These are phyloP conservation scores for Ranitomeya variabilis DNA, from an alignment of 2,113 vertebrate genomes.

Conservation along the genomic window DNA sequence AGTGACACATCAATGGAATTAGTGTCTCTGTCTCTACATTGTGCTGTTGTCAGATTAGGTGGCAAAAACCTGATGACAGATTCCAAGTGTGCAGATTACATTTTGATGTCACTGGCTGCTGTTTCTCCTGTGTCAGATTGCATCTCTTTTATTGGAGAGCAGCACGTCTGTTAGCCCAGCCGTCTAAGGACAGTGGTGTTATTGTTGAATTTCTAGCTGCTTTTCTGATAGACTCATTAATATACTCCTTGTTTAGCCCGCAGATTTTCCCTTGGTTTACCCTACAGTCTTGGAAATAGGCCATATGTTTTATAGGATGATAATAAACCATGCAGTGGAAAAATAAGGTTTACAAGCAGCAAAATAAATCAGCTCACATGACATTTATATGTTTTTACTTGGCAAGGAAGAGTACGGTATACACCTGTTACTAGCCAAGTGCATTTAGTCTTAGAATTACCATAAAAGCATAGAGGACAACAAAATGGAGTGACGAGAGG, in stretches of 20 bases:
- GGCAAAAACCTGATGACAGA: too few species aligned
- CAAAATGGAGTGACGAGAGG: neutral
- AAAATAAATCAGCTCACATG: neutral
- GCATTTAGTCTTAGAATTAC: neutral
- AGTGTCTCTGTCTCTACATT: too few species aligned
- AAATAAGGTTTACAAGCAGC: neutral
- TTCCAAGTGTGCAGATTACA: neutral
- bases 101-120: neutral
- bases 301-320: slow-evolving; percentile 28
- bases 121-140: neutral
- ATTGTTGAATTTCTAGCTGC: slow-evolving; percentile 1
- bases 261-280: neutral
- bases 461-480: neutral
- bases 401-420: neutral
- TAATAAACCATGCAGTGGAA: slow-evolving; percentile 5
- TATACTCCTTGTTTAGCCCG: neutral
- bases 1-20: too few species aligned
- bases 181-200: neutral
- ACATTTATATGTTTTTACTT: neutral
- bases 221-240: slow-evolving; percentile 18
- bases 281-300: slow-evolving; percentile 13
- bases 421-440: neutral
- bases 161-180: neutral
- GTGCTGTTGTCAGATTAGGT: too few species aligned
- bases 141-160: neutral